Percentiles rank a stretch among this genome's conserved stretches.
Conservation (phyloP, 1,140 invertebrate genomes). For the Polyergus mexicanus region DNA sequence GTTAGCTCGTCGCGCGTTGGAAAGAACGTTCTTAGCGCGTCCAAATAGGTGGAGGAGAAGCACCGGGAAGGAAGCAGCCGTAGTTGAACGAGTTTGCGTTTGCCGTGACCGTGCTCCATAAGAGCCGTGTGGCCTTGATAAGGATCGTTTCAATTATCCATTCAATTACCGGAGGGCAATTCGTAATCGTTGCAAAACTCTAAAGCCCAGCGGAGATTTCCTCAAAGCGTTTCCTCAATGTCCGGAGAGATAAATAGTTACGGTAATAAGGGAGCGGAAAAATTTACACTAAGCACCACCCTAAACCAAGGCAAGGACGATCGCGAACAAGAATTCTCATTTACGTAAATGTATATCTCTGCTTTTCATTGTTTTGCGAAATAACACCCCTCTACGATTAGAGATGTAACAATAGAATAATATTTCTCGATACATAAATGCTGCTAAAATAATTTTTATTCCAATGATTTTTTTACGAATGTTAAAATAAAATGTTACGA, state of each 20-base stretch:
- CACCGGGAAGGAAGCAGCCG: conserved; percentile 36
- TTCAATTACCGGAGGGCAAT: conserved; percentile 80
- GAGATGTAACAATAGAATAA: neutral
- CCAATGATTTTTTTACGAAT: too few species aligned
- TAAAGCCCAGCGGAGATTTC: conserved; percentile 72
- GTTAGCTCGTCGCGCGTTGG: conserved; percentile 24
- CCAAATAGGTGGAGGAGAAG: conserved; percentile 52
- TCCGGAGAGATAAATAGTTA: conserved; percentile 49
- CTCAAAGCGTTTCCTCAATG: conserved; percentile 33
- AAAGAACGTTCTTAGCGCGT: conserved; percentile 50
- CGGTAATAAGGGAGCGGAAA: conserved; percentile 41
- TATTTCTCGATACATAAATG: neutral
- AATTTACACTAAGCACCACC: conserved; percentile 41
- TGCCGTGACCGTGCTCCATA: conserved; percentile 80
- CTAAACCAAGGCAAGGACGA: neutral
- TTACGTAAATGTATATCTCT: conserved; percentile 11
- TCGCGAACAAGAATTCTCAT: conserved; percentile 33
- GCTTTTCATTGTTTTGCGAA: conserved; percentile 10
- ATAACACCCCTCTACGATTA: neutral
- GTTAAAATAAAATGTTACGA: neutral
- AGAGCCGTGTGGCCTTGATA: conserved; percentile 78
- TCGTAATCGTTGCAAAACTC: conserved; percentile 75
- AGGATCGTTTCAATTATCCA: conserved; percentile 82
- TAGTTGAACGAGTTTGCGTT: conserved; percentile 75
- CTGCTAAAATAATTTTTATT: neutral